Evolutionary conservation across 2,113 vertebrate genomes (phyloP).

Genomic region (Redunca redunca): DNA sequence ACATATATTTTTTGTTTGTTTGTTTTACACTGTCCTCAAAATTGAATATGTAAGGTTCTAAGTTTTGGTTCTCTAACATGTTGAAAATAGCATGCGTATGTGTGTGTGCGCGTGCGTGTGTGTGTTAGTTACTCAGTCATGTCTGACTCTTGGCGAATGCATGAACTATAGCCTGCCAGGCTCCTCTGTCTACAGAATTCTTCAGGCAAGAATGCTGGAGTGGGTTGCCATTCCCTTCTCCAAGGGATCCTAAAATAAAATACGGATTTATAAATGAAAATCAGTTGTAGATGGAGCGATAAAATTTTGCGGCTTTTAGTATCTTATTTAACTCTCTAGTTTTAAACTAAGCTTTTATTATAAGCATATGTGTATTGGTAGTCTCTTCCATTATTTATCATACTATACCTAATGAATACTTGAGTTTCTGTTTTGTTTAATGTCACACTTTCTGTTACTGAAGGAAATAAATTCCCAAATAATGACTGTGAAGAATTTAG

Average conservation of each 20-base stretch:
- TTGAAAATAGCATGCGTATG: not conserved
- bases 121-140: not conserved
- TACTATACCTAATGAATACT: not conserved
- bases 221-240: not conserved
- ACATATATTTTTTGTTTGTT: not conserved
- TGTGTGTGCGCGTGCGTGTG: rapidly evolving
- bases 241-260: not conserved
- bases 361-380: not conserved
- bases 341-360: not conserved
- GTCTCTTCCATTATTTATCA: not conserved
- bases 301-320: not conserved
- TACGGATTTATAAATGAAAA: not conserved
- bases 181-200: not conserved
- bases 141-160: not conserved
- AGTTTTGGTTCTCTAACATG: not conserved
- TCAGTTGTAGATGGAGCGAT: not conserved
- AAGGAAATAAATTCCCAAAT: not conserved
- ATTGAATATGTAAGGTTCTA: rapidly evolving
- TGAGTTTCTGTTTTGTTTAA: not conserved
- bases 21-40: not conserved
- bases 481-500: not conserved
- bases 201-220: not conserved
- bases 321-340: not conserved
- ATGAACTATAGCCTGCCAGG: not conserved
- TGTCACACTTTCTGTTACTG: not conserved